A percentile compares a stretch with the other conserved stretches of the same genome.
These are phyloP conservation scores for Sycophila sp. DNA, from an alignment of 1,140 invertebrate species.

Conservation along the genomic window DNA sequence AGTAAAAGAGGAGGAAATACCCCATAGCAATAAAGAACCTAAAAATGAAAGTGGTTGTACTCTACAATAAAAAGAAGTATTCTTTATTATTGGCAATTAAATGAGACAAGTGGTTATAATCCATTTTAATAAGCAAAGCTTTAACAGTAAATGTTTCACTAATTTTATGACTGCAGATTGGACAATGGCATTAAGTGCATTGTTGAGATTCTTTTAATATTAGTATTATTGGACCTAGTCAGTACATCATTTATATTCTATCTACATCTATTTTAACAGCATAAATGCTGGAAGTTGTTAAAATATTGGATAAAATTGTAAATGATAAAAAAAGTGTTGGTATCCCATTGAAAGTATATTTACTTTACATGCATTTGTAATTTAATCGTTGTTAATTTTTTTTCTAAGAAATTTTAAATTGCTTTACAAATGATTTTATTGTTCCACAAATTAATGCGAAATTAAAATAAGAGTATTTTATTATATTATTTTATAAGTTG, in stretches of 20 bases:
- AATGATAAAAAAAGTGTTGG: constrained; percentile 3
- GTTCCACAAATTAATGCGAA: not conserved
- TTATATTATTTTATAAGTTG: not conserved
- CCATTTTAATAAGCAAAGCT: not conserved
- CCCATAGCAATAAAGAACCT: constrained; percentile 72
- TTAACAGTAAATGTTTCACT: too few relatives aligned
- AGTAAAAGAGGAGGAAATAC: constrained; percentile 74
- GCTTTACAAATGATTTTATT: not conserved
- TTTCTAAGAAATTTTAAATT: not conserved
- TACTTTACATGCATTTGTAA: not conserved
- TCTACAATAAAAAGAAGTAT: constrained; percentile 62
- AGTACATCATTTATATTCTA: constrained; percentile 27
- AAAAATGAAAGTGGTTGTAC: constrained; percentile 74
- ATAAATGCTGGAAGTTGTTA: constrained; percentile 15
- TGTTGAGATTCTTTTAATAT: constrained; percentile 17
- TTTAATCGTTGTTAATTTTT: constrained; percentile 3
- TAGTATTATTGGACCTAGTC: constrained; percentile 40
- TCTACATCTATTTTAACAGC: not conserved
- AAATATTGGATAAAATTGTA: not conserved
- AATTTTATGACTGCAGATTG: constrained; percentile 17
- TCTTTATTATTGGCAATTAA: not conserved
- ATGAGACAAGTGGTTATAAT: constrained; percentile 3
- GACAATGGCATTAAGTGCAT: not conserved
- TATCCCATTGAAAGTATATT: constrained; percentile 9
- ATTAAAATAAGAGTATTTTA: not conserved